A percentile compares a stretch with the other conserved stretches of the same genome.
Evolutionary conservation across 2,888 invertebrate species (phyloP).

Genomic region (Ferdinandea cuprea): DNA sequence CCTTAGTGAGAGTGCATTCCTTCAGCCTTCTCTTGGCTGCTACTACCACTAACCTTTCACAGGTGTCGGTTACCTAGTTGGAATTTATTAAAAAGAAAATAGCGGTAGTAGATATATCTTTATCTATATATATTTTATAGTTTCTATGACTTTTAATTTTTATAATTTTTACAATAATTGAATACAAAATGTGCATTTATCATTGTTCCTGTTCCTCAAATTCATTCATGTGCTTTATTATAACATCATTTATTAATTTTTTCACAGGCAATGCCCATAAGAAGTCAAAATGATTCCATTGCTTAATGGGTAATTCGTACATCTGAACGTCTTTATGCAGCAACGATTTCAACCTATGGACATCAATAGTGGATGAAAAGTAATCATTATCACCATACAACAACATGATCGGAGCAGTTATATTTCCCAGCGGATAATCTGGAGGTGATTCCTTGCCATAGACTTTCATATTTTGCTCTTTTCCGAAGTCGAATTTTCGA

Average conservation of each 20-base stretch:
- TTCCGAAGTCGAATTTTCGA: constrained; percentile 85
- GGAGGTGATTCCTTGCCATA: constrained; percentile 86
- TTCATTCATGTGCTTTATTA: constrained; percentile 75
- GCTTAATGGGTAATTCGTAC: constrained; percentile 83
- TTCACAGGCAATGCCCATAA: constrained; percentile 86
- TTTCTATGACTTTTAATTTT: too few relatives aligned
- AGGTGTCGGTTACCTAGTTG: too few relatives aligned
- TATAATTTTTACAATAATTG: too few relatives aligned
- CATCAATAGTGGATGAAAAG: constrained; percentile 83
- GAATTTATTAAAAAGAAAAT: too few relatives aligned
- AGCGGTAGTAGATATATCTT: too few relatives aligned
- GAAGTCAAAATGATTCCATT: constrained; percentile 89
- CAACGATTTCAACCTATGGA: constrained; percentile 66
- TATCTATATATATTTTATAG: too few relatives aligned
- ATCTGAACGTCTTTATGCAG: constrained; percentile 84
- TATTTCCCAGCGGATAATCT: constrained; percentile 84
- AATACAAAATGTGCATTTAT: too few relatives aligned
- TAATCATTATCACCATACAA: constrained; percentile 88
- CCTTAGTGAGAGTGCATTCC: too few relatives aligned
- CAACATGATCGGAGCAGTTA: constrained; percentile 86
- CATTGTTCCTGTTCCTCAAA: too few relatives aligned
- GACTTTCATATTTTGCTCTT: constrained; percentile 83
- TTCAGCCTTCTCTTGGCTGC: too few relatives aligned
- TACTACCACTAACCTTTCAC: too few relatives aligned
- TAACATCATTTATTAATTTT: constrained; percentile 84